Evolutionary conservation across 1,140 invertebrate genomes (phyloP), one percentile per base, ranked within the genome.

Genomic region (Rhagoletis pomonella): DNA sequence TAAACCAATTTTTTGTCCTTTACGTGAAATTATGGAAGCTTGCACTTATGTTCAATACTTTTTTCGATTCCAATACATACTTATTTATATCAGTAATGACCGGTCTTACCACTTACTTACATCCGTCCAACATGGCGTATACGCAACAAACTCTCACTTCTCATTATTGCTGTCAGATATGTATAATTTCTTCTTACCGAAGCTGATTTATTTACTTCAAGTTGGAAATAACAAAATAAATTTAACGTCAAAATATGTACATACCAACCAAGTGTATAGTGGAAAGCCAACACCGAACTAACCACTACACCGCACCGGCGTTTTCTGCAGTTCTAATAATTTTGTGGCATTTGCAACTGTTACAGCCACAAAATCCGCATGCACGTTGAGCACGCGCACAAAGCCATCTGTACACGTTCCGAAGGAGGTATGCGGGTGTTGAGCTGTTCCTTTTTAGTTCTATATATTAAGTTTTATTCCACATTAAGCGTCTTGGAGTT

Each of bases 321-420:
- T 81, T 81, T 81, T 81, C 17, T n/a, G 29, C 29, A 29, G 73
- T 81, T 81, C 73, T n/a, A 81, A 81, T 81, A 81, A 47, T 81
- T 81, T 81, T 81, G 73, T 58, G 47, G 73, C 44, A 81, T 17
- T 29, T 81, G 73, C 73, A 81, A 47, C 44, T 81, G 73, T 81
- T 81, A 42, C 73, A 47, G 10, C 73, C 73, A 81, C 73, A 81
- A 81, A 81, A 81, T 81, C 73, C 73, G 55, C 73, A 81, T 81
- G 73, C 73, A 81, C 73, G 73, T 81, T 47, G 47, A 81, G 73
- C 73, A 81, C 73, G 73, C 73, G 73, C 47, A 17, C 73, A 81
- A 81, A 81, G 73, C 73, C 73, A 81, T 5, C 73, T 81, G 73
- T 81, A 81, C 6, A 10, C 6, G 6, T 58, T 62, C n/a, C 9